Percentiles rank a stretch among this genome's conserved stretches.
Evolutionary conservation across 2,113 vertebrate species (phyloP).

Genomic region (Amphiprion percula): DNA sequence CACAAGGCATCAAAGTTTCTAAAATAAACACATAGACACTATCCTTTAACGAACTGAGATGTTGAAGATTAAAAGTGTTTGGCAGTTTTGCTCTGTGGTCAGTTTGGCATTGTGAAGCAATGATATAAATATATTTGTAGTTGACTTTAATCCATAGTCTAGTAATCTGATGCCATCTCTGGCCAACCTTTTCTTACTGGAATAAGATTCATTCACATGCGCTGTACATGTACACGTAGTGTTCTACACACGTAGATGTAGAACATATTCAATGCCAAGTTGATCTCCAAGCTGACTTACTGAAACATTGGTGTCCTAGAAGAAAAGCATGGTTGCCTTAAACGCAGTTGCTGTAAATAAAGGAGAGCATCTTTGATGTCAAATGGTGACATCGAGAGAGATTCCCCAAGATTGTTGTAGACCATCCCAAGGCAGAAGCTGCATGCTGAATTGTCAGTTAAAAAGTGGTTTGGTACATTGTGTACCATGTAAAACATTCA

Average conservation of each 20-base stretch:
- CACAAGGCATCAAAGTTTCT: background rate
- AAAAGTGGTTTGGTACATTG: slow-evolving; percentile 33
- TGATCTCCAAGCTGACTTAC: slow-evolving; percentile 18
- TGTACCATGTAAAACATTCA: slow-evolving; percentile 48
- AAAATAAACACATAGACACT: slow-evolving; percentile 8
- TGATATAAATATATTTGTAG: background rate
- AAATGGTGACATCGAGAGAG: background rate
- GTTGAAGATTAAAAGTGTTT: slow-evolving; percentile 11
- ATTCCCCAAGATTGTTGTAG: background rate
- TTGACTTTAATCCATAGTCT: slow-evolving; percentile 1
- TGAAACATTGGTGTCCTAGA: slow-evolving; percentile 18
- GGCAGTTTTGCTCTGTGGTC: slow-evolving; percentile 22
- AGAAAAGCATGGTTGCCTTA: slow-evolving; percentile 61
- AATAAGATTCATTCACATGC: background rate
- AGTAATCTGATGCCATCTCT: background rate
- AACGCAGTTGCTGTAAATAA: slow-evolving; percentile 42
- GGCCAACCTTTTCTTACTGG: slow-evolving; percentile 9
- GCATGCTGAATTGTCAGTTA: background rate
- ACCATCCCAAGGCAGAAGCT: background rate
- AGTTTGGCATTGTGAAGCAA: background rate
- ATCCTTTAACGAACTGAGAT: slow-evolving; percentile 3
- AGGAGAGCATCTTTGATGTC: slow-evolving; percentile 6
- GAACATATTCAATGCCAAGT: slow-evolving; percentile 8
- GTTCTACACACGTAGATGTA: no score
- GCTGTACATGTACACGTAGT: background rate